Evolutionary conservation across 2,888 invertebrate genomes (phyloP), one percentile per base, ranked within the genome.

Genomic region (Andricus quercusramuli): DNA sequence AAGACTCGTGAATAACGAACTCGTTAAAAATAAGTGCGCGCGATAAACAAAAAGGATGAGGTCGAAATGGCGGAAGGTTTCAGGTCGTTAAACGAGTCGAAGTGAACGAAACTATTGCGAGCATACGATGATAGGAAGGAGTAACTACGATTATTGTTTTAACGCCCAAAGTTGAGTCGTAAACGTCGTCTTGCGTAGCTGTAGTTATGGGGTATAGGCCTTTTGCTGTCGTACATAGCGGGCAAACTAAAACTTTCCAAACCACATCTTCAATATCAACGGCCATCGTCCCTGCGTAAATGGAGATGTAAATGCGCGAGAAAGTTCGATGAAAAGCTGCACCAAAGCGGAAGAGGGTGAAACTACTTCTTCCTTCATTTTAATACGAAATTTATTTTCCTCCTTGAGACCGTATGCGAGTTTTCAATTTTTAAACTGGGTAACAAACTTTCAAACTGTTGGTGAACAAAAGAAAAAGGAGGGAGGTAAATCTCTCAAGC

Each of bases 301-400:
- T 84, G 83, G 79, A 78, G 84, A 82, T 84, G 84, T 84, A 84
- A 84, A 83, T 84, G 84, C 80, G 83, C 81, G 32, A 56, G 32
- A 15, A 74, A 74, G 32, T 74, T 74, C 51, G 32, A 32, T 32
- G 74, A 56, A 74, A 74, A 74, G 32, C 32, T 56, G n/a, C 51
- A 74, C 56, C 51, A 56, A 56, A 17, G n/a, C 56, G 74, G 51
- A n/a, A 56, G 13, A 51, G 20, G 51, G 32, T 74, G 29, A 74
- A 74, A 74, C 51, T 74, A 74, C 74, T 74, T 74, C 29, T 32
- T 51, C 32, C 56, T 32, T 74, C 56, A 74, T 74, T 74, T 74
- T 32, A 74, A 74, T 74, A 47, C 56, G 74, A 56, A 74, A 74
- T 56, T 56, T 74, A 74, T 74, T 74, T 56, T 74, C 56, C 74